phyloP scores from a whole-genome alignment of 2,113 vertebrate genomes.

The Lucifuga dentata region DNA sequence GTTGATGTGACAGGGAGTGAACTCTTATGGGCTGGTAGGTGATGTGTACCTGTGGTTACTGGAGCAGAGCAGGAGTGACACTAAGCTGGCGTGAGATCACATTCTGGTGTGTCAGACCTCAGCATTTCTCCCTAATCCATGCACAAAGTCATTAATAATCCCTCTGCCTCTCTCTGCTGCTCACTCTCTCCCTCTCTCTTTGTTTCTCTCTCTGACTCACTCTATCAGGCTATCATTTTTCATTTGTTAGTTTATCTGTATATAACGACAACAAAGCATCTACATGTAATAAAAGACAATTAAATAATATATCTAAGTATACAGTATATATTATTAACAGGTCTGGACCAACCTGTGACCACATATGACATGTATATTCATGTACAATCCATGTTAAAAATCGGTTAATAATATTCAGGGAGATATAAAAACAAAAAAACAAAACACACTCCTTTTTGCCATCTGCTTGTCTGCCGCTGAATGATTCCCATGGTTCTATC shows the following conservation, averaged over 20 bases:
- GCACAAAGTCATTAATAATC: slow-evolving; percentile 68
- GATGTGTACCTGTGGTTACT: slow-evolving; percentile 32
- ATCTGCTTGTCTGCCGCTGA: slow-evolving; percentile 30
- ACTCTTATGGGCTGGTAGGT: slow-evolving; percentile 17
- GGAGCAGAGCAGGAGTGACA: slow-evolving; percentile 53
- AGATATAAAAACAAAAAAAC: too few relatives aligned
- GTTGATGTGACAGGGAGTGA: slow-evolving; percentile 49
- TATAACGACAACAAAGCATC: too few relatives aligned
- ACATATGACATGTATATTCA: too few relatives aligned
- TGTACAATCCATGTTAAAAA: too few relatives aligned
- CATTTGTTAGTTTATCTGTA: slow-evolving; percentile 31
- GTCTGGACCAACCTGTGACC: too few relatives aligned
- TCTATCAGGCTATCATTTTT: slow-evolving; percentile 26
- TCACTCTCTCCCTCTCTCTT: slow-evolving; percentile 46
- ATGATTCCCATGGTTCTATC: slow-evolving; percentile 19
- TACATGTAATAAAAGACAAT: too few relatives aligned
- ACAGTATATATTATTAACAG: too few relatives aligned
- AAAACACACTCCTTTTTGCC: too few relatives aligned
- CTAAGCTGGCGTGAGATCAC: slow-evolving; percentile 61
- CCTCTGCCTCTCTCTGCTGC: slow-evolving; percentile 55
- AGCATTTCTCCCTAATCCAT: slow-evolving; percentile 66
- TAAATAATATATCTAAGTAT: too few relatives aligned
- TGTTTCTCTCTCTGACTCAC: slow-evolving; percentile 46
- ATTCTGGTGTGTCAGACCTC: slow-evolving; percentile 67
- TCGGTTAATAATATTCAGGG: too few relatives aligned